Evolutionary conservation across 2,797 vertebrate species (phyloP).

Genomic region (Phalanger gymnotis): DNA sequence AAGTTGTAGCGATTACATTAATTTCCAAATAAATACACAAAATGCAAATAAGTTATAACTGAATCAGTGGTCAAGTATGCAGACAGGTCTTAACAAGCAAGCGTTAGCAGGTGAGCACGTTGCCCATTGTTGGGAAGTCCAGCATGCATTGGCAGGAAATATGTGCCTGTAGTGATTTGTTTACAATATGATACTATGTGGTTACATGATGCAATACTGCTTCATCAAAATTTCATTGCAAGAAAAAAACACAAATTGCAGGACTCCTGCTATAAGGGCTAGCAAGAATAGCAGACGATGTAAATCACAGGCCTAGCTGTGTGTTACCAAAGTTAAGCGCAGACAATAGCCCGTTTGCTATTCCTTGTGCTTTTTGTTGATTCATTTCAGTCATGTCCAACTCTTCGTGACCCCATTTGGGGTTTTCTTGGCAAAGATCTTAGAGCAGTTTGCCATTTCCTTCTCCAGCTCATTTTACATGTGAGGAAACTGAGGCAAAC

Average conservation of each 20-base stretch:
- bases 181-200: too few species aligned
- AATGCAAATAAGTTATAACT: too few species aligned
- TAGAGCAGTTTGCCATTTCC: background rate
- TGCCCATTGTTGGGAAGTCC: too few species aligned
- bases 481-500: background rate
- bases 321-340: background rate
- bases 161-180: too few species aligned
- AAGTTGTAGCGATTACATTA: too few species aligned
- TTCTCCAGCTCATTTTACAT: background rate
- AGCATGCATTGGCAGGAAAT: too few species aligned
- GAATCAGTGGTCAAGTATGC: too few species aligned
- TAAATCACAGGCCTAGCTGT: background rate
- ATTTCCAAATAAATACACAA: too few species aligned
- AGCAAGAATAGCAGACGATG: constrained; percentile 13
- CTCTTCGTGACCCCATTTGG: background rate
- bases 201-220: too few species aligned
- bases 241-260: background rate
- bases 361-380: background rate
- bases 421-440: background rate
- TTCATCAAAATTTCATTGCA: too few species aligned
- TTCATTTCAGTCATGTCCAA: background rate
- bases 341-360: background rate
- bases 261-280: background rate
- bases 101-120: too few species aligned
- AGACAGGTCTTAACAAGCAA: too few species aligned